phyloP scores from a whole-genome alignment of 2,797 vertebrate genomes.

The Lepilemur septentrionalis region DNA sequence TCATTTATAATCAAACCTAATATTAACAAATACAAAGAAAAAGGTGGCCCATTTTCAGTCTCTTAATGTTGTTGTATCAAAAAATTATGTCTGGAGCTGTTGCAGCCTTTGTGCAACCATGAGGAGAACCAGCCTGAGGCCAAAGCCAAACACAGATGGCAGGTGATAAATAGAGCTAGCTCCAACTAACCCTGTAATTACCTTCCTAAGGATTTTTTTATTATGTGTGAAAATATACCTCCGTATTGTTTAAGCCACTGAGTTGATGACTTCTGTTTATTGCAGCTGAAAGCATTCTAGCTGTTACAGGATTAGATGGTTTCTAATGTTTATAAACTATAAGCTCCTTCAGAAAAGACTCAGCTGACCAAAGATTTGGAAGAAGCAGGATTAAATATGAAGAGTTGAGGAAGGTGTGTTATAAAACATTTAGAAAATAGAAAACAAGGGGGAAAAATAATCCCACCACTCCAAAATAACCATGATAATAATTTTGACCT shows the following conservation, averaged over 20 bases:
- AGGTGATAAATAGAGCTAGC: background rate
- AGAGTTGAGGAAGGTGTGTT: background rate
- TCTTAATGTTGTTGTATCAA: background rate
- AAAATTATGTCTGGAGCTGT: background rate
- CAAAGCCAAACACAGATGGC: background rate
- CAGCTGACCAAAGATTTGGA: conserved; percentile 11
- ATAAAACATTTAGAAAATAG: conserved; percentile 21
- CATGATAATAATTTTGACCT: background rate
- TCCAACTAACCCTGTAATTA: background rate
- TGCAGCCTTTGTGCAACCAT: background rate
- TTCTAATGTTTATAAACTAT: background rate
- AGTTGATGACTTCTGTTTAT: background rate
- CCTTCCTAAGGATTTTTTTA: background rate
- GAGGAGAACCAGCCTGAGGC: background rate
- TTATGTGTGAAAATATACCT: conserved; percentile 27
- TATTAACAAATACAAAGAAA: background rate
- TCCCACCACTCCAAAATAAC: background rate
- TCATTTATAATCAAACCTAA: background rate
- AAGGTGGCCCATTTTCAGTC: background rate
- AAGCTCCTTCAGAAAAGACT: background rate
- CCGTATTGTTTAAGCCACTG: background rate
- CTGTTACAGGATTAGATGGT: background rate
- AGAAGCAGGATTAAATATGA: background rate
- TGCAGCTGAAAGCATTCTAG: background rate
- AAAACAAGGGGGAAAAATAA: background rate